phyloP scores from a whole-genome alignment of 2,888 invertebrate genomes.

The Drosophila anceps region DNA sequence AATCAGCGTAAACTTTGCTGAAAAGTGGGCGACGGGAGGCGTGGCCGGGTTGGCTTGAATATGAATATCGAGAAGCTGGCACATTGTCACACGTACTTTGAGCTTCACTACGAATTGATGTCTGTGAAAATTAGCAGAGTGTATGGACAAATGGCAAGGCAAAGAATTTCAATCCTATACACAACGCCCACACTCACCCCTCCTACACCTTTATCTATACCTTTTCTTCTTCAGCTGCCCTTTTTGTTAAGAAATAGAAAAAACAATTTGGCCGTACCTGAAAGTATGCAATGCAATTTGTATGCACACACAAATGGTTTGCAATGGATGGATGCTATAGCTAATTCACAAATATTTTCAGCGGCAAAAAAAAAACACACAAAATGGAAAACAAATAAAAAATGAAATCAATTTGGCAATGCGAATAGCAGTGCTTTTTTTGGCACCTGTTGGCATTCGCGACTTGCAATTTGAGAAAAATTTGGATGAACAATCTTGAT shows the following conservation, averaged over 20 bases:
- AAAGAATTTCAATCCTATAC: conserved; percentile 30
- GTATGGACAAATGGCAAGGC: conserved; percentile 37
- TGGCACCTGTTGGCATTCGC: conserved; percentile 20
- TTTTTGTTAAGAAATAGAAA: conserved; percentile 6
- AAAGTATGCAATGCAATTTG: conserved; percentile 70
- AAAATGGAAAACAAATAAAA: conserved; percentile 10
- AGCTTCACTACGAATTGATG: conserved; percentile 71
- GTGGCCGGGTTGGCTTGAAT: conserved; percentile 26
- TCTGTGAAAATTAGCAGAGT: conserved; percentile 82
- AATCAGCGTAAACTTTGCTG: conserved; percentile 68
- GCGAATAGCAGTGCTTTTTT: background rate
- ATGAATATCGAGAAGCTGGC: conserved; percentile 20
- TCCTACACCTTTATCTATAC: background rate
- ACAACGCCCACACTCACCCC: background rate
- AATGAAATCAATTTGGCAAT: conserved; percentile 31
- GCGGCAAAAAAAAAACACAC: conserved; percentile 1
- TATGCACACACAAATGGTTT: conserved; percentile 53
- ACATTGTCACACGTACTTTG: conserved; percentile 78
- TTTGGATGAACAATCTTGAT: background rate
- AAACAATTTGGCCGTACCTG: conserved; percentile 48
- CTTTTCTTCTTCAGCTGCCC: background rate
- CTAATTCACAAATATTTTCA: conserved; percentile 29
- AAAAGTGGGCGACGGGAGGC: conserved; percentile 1
- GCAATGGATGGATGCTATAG: conserved; percentile 57
- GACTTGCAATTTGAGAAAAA: background rate